Evolutionary conservation across 64 coral and sea anemone genomes (phyloP), one percentile per base, ranked within the genome.

Genomic region (Actinia tenebrosa): DNA sequence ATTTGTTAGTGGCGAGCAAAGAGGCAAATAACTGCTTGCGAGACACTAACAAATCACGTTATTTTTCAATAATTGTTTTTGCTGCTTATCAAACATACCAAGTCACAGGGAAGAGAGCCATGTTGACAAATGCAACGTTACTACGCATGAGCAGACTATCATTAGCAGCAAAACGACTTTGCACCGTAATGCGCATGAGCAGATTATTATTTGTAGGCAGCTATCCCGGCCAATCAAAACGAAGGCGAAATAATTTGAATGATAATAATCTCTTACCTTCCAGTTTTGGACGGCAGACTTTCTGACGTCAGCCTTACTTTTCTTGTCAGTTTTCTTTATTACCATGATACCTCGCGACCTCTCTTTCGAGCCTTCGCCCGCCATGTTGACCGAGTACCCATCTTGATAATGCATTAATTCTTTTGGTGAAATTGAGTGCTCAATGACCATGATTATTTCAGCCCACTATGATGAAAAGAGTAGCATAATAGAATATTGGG

Each of bases 361-460:
- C 42, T 84, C 71, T 43, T 90, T 46, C 44, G 16, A 61, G 1
- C 77, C 91, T 1, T 89, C 78, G 7, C 18, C 8, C 17, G 82
- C 85, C 85, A 97, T 68, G 19, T 91, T 87, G 60, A 97, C 91
- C 15, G 94, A 97, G 82, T 97, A 93, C 14, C 93, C 88, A 19
- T 97, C 94, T 45, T 97, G 94, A 20, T 93, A 84, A 55, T 52
- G 91, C 84, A 88, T 97, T 17, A 97, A 75, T 1, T 87, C 78
- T 4, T 84, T 53, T 16, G 88, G 94, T 18, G 81, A 87, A 5
- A 97, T 71, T 20, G 91, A 93, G 3, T 84, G 66, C 78, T 97
- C 91, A 26, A 97, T 88, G 14, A 97, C 94, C 60, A 97, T 87
- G 11, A 97, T 93, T 54, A 97, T 97, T 45, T 97, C 89, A 15